Base-by-base conservation (phyloP, 2,113 vertebrate genomes). In the Paedocypris sp. region DNA sequence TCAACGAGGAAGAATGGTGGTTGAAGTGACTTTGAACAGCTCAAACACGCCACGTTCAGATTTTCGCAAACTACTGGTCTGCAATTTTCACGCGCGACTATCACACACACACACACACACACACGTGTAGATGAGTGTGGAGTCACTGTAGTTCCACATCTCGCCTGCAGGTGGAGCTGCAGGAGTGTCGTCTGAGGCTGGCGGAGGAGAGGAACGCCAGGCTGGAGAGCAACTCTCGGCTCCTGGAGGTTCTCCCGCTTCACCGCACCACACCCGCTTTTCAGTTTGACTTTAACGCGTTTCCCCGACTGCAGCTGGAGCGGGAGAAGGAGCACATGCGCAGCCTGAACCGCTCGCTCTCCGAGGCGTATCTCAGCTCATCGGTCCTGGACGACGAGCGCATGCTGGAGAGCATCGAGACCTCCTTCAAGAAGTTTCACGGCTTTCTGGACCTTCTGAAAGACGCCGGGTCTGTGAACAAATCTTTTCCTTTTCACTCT, bases 361-460 rank as follows among this genome's bases (percentile, higher is more conserved):
- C 90, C 3, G 89, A 91, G 62, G 77, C 79, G 28, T 85, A 65
- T 6, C 2, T 66, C 36, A 66, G 64, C 57, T 66, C 62, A 51
- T 68, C 69, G 63, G 83, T 88, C 53, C 83, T 97, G 67, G 91
- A 94, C 65, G 92, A 97, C 26, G 94, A 97, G 63, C 77, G 85
- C 2, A 80, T 96, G 60, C 85, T 98, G 12, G 82, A 90, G 23
- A 95, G 91, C 76, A 97, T 97, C 36, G 94, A 97, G 75, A 88
- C 67, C 12, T 94, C 94, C 26, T 98, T 97, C 29, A 84, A 76
- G 56, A 98, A 97, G 79, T 98, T 98, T 65, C 92, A 98, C 28
- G 90, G 92, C 31, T 98, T 98, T 78, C 84, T 98, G 75, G 94
- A 97, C 76, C 90, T 97, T 48, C 89, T 98, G 65, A 92, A 87